Base-by-base conservation (phyloP, 2,797 vertebrate genomes). In the Erpetoichthys calabaricus region DNA sequence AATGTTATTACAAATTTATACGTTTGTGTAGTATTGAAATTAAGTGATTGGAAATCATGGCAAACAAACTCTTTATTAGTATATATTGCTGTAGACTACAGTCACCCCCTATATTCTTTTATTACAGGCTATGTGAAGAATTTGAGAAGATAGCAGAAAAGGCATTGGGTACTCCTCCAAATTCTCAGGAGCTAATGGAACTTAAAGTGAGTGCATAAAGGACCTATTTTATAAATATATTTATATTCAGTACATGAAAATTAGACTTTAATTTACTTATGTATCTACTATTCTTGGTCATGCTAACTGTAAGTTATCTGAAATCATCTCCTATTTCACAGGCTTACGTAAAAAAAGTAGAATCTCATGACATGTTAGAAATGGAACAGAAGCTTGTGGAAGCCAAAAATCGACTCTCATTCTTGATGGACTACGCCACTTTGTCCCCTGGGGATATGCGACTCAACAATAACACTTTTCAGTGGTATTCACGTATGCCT, bases 131-230 rank as follows among this genome's bases (percentile, higher is more conserved):
- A n/a, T 89, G 88, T 64, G 63, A 75, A 25, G 89, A 91, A 57
- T 93, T 89, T 85, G 83, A 91, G 67, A 80, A 60, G 67, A 90
- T 94, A 70, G 75, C 89, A 55, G 84, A 88, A 65, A 90, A 78
- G 67, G 87, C 88, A 45, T 79, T 91, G 60, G 82, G 75, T 59
- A 83, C 77, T 3, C 93, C 91, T 4, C 65, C 73, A 53, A 84
- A 88, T 68, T 94, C 90, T 5, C 79, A 90, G 6, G 78, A 82
- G 43, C 76, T 97, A 10, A 87, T 91, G 81, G 84, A 86, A 58
- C 77, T 92, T 66, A 87, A 89, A 87, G 93, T 94, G 83, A 45
- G 7, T 45, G 42, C 1, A 25, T 25, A 25, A 25, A 25, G 25
- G 25, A 25, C 25, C 25, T 25, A 25, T 25, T 25, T 42, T 51